Percentiles rank a stretch among this genome's conserved stretches.
These are phyloP conservation scores for Agelaius tricolor DNA, from an alignment of 2,113 vertebrate genomes.

Conservation along the genomic window DNA sequence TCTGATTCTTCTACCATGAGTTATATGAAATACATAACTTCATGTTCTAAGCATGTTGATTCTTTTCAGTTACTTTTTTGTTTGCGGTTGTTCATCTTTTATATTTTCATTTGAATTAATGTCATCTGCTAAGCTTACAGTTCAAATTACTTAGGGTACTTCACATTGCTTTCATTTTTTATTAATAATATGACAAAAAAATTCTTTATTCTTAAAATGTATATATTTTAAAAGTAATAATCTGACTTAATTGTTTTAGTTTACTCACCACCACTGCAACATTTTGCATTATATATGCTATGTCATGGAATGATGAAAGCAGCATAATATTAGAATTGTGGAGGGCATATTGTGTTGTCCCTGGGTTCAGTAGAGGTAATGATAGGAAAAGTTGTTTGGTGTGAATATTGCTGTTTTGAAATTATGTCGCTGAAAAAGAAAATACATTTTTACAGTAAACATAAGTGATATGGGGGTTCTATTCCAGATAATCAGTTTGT, in stretches of 20 bases:
- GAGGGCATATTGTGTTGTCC: neutral
- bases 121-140: neutral
- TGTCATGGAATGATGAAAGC: constrained; percentile 74
- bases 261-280: constrained; percentile 35
- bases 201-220: neutral
- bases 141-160: neutral
- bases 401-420: neutral
- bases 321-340: neutral
- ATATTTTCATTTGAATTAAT: neutral
- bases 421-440: neutral
- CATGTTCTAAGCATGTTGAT: neutral
- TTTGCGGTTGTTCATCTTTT: neutral
- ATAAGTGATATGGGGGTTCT: neutral
- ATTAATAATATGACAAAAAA: neutral
- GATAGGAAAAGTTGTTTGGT: neutral
- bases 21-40: neutral
- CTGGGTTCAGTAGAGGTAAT: neutral
- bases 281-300: constrained; percentile 56
- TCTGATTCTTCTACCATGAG: neutral
- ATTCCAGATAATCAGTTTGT: neutral
- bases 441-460: neutral
- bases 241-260: constrained; percentile 25
- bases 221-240: neutral
- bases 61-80: neutral
- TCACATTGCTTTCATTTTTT: neutral